Evolutionary conservation across 2,888 invertebrate genomes (phyloP).

Genomic region (Drosophila cracens): DNA sequence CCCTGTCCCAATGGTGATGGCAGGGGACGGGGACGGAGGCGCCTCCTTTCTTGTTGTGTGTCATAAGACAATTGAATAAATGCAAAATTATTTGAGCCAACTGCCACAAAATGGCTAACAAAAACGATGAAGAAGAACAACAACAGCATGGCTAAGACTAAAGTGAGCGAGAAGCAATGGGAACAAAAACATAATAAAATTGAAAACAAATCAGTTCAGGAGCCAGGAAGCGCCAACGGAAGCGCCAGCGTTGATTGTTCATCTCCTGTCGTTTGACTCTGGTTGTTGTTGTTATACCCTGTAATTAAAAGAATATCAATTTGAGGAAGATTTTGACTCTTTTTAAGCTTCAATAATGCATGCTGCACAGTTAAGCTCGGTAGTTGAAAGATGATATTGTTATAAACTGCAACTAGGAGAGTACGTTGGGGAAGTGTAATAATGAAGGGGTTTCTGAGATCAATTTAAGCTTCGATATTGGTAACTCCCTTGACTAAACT

Average conservation of each 20-base stretch:
- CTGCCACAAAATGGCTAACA: constrained; percentile 25
- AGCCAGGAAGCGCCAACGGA: constrained; percentile 62
- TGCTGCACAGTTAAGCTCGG: not conserved
- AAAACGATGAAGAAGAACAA: constrained; percentile 3
- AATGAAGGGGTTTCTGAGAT: not conserved
- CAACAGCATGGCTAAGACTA: not conserved
- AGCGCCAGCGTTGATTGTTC: constrained; percentile 61
- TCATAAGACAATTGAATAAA: constrained; percentile 43
- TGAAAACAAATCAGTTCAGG: constrained; percentile 71
- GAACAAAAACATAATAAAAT: constrained; percentile 56
- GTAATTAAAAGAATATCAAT: not conserved
- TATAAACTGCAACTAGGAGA: not conserved
- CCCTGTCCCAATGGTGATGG: not conserved
- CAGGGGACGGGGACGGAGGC: not conserved
- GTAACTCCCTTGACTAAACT: not conserved
- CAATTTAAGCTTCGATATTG: not conserved
- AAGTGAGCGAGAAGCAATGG: constrained; percentile 7
- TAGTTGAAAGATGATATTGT: not conserved
- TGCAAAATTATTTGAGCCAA: constrained; percentile 50
- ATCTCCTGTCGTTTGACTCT: constrained; percentile 57
- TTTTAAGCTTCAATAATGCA: not conserved
- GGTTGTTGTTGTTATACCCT: constrained; percentile 33
- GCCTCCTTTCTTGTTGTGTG: not conserved
- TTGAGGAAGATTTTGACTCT: not conserved
- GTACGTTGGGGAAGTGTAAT: not conserved